A percentile compares a stretch with the other conserved stretches of the same genome.
phyloP scores from a whole-genome alignment of 2,888 invertebrate genomes.

The Matsumyia berberina region DNA sequence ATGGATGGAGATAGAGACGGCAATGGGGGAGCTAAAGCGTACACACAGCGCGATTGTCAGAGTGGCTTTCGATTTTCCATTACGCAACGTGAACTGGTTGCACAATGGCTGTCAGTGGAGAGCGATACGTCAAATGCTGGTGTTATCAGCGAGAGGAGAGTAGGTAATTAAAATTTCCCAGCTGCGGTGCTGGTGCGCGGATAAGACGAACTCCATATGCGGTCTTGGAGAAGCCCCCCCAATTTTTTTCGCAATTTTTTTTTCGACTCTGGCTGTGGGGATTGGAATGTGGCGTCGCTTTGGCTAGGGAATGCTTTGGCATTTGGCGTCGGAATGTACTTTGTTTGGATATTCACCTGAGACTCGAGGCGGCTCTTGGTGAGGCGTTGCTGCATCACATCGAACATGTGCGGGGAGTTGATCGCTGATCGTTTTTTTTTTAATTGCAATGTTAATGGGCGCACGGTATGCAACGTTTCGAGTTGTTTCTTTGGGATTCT shows the following conservation, averaged over 20 bases:
- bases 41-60: constrained; percentile 16
- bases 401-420: constrained; percentile 3
- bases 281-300: constrained; percentile 54
- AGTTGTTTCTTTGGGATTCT: constrained; percentile 2
- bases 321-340: constrained; percentile 60
- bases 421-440: constrained; percentile 12
- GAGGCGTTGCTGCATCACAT: not conserved
- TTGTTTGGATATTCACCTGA: constrained; percentile 33
- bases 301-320: constrained; percentile 61
- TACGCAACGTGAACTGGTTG: constrained; percentile 74
- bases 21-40: no score
- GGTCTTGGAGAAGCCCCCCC: constrained; percentile 54
- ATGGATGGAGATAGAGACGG: constrained; percentile 20
- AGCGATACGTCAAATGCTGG: constrained; percentile 3
- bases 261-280: not conserved
- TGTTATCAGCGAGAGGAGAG: constrained; percentile 54
- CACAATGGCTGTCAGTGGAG: constrained; percentile 41
- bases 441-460: constrained; percentile 20
- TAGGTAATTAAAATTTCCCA: constrained; percentile 67
- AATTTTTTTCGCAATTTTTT: constrained; percentile 1
- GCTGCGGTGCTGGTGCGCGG: constrained; percentile 24
- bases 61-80: constrained; percentile 67
- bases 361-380: constrained; percentile 10
- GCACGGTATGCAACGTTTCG: not conserved
- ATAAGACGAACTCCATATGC: constrained; percentile 18